phyloP scores from a whole-genome alignment of 2,888 invertebrate species.

The Brenthis hecate region DNA sequence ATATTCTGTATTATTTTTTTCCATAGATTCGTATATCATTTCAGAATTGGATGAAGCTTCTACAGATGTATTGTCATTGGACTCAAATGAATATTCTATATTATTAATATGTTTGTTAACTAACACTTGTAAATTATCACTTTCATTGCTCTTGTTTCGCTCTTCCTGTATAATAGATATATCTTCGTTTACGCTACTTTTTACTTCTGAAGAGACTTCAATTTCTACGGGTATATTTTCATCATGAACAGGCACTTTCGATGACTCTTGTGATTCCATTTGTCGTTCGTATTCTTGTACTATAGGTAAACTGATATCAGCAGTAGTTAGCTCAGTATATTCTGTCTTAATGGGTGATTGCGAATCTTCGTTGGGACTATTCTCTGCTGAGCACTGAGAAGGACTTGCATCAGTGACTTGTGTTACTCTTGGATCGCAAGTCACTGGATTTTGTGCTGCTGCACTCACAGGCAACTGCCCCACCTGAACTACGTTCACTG shows the following conservation, averaged over 20 bases:
- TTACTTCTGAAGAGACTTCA: constrained; percentile 48
- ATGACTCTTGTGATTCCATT: constrained; percentile 49
- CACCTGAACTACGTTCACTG: constrained; percentile 84
- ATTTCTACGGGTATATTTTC: constrained; percentile 57
- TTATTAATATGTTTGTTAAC: constrained; percentile 47
- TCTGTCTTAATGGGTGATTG: constrained; percentile 68
- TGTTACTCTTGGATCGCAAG: constrained; percentile 74
- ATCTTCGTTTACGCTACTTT: constrained; percentile 63
- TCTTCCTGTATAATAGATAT: constrained; percentile 55
- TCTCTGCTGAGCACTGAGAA: constrained; percentile 66
- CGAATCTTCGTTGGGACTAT: constrained; percentile 62
- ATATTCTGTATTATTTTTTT: constrained; percentile 37
- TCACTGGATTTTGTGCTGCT: constrained; percentile 73
- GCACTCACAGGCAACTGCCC: constrained; percentile 74
- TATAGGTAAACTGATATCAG: constrained; percentile 65
- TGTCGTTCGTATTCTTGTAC: constrained; percentile 63
- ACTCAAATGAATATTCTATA: constrained; percentile 48
- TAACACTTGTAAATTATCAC: constrained; percentile 46
- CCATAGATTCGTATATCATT: constrained; percentile 40
- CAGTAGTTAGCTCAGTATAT: constrained; percentile 75
- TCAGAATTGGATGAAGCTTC: constrained; percentile 37
- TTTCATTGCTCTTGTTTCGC: constrained; percentile 47
- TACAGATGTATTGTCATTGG: constrained; percentile 37
- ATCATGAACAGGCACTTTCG: constrained; percentile 47
- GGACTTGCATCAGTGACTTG: constrained; percentile 74